Evolutionary conservation across 1,140 invertebrate genomes (phyloP).

Genomic region (Geopemphigus sp.): DNA sequence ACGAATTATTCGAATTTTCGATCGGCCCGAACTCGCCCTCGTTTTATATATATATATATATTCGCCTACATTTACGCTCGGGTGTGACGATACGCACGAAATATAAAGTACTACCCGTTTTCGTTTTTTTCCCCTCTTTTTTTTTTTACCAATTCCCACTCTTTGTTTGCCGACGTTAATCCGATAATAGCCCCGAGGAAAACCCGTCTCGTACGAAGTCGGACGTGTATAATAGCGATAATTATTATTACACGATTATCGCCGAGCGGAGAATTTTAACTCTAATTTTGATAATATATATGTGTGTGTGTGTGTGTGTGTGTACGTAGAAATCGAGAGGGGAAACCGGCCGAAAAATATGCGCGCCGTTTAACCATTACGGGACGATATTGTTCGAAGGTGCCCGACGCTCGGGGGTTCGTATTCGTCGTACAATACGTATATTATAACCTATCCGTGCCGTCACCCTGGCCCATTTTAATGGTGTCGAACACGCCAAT

Average conservation of each 20-base stretch:
- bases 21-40: neutral
- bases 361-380: slow-evolving; percentile 7
- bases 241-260: slow-evolving; percentile 36
- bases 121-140: too few species aligned
- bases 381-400: neutral
- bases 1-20: slow-evolving; percentile 44
- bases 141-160: slow-evolving; percentile 12
- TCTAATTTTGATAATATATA: neutral
- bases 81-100: too few species aligned
- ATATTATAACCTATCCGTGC: neutral
- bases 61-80: too few species aligned
- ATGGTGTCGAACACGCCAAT: slow-evolving; percentile 46
- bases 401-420: neutral
- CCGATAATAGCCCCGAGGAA: slow-evolving; percentile 30
- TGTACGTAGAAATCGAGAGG: too few species aligned
- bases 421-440: neutral
- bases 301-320: too few species aligned
- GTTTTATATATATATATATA: neutral
- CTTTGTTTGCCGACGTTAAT: slow-evolving; percentile 40
- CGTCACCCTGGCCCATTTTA: slow-evolving; percentile 1
- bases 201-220: slow-evolving; percentile 14
- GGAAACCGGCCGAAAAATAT: neutral
- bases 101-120: too few species aligned
- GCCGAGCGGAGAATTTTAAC: slow-evolving; percentile 9
- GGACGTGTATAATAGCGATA: slow-evolving; percentile 17